Evolutionary conservation across 2,888 invertebrate species (phyloP).

Genomic region (Lithophane ornitopus): DNA sequence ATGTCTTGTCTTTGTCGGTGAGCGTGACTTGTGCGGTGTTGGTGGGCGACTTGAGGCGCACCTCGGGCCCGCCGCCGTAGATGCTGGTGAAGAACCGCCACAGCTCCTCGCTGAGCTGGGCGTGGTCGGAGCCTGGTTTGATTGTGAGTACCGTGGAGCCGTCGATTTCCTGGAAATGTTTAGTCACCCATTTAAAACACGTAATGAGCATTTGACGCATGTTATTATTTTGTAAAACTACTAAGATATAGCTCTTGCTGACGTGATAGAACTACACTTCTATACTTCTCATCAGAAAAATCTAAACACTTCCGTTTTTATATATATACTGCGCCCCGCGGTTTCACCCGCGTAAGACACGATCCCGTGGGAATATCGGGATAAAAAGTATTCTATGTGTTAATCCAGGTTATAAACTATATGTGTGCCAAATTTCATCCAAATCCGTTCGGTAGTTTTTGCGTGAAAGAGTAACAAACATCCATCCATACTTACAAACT

Average conservation of each 20-base stretch:
- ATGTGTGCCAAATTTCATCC: too few species aligned
- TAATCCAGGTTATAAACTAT: too few species aligned
- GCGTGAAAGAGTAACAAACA: too few species aligned
- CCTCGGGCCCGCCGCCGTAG: constrained; percentile 97
- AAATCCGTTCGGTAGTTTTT: too few species aligned
- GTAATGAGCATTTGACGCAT: background rate
- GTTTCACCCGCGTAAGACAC: too few species aligned
- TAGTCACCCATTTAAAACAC: background rate
- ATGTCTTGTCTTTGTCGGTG: constrained; percentile 58
- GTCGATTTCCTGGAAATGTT: constrained; percentile 82
- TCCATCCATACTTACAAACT: too few species aligned
- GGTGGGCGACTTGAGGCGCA: constrained; percentile 84
- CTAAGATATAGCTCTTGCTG: background rate
- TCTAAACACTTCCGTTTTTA: too few species aligned
- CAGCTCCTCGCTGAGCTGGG: constrained; percentile 95
- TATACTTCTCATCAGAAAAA: too few species aligned
- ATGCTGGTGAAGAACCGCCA: constrained; percentile 97
- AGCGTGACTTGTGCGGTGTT: constrained; percentile 42
- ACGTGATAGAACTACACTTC: background rate
- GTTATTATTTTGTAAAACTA: background rate
- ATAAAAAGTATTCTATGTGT: too few species aligned
- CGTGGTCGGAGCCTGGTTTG: constrained; percentile 92
- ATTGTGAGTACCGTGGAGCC: constrained; percentile 80
- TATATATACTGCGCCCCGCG: too few species aligned
- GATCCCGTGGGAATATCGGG: too few species aligned